phyloP scores from a whole-genome alignment of 2,888 invertebrate species.

The Cheilosia soror region DNA sequence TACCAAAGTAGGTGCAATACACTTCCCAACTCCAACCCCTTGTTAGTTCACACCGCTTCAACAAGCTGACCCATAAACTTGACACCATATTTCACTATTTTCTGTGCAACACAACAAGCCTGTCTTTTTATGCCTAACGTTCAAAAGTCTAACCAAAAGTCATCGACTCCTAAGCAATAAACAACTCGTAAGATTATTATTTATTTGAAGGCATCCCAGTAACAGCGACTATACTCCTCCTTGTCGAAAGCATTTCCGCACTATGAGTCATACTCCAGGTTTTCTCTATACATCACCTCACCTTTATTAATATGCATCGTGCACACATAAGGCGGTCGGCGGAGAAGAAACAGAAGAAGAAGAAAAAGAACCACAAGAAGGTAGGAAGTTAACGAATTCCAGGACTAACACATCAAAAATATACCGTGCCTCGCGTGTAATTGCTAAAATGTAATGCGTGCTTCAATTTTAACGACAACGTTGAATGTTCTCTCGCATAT shows the following conservation, averaged over 20 bases:
- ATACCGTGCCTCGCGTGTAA: slow-evolving; percentile 56
- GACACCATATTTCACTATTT: not conserved
- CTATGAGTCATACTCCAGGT: slow-evolving; percentile 71
- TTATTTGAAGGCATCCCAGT: slow-evolving; percentile 50
- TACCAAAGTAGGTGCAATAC: too few species aligned
- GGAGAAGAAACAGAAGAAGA: not conserved
- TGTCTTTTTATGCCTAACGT: not conserved
- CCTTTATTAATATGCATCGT: slow-evolving; percentile 66
- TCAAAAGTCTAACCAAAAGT: slow-evolving; percentile 28
- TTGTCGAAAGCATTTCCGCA: slow-evolving; percentile 69
- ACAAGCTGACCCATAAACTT: too few species aligned
- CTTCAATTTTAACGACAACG: slow-evolving; percentile 45
- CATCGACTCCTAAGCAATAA: slow-evolving; percentile 51
- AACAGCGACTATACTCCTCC: slow-evolving; percentile 20
- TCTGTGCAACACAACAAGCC: not conserved
- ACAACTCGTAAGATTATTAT: slow-evolving; percentile 26
- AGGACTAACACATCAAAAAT: slow-evolving; percentile 71
- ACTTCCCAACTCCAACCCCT: too few species aligned
- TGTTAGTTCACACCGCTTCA: too few species aligned
- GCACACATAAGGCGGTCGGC: slow-evolving; percentile 10
- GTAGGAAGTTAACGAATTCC: slow-evolving; percentile 65
- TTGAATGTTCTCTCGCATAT: not conserved
- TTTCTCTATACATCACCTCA: slow-evolving; percentile 32
- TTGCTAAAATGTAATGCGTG: slow-evolving; percentile 67
- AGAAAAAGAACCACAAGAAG: slow-evolving; percentile 30